Conservation (phyloP, 2,113 vertebrate genomes). For the Gnathonemus longibarbis region DNA sequence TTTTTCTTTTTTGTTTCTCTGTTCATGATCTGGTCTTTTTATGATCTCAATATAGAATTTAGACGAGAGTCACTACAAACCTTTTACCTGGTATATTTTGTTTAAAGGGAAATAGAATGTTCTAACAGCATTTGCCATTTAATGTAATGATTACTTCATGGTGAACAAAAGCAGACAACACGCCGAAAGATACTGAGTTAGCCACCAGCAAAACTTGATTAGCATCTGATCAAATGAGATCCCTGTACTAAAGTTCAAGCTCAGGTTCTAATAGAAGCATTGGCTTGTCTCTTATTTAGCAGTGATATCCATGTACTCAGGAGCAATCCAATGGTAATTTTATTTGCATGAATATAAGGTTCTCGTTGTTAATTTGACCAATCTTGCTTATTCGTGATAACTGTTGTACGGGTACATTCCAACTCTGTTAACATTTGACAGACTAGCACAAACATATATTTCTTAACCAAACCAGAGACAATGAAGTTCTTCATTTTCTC, state of each 20-base stretch:
- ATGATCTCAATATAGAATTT: neutral
- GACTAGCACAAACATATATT: conserved; percentile 31
- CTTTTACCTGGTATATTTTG: conserved; percentile 19
- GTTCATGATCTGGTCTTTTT: neutral
- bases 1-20: neutral
- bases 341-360: neutral
- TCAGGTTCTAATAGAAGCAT: neutral
- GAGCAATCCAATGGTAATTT: conserved; percentile 15
- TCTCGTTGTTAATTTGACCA: neutral
- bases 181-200: conserved; percentile 27
- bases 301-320: neutral
- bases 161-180: conserved; percentile 34
- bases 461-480: conserved; percentile 56
- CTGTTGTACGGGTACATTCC: neutral
- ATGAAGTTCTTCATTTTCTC: conserved; percentile 47
- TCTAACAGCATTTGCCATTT: conserved; percentile 23
- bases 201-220: conserved; percentile 26
- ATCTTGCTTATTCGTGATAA: neutral
- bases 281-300: neutral
- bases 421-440: neutral
- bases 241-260: conserved; percentile 14
- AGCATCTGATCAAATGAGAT: conserved; percentile 20
- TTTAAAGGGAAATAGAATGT: conserved; percentile 21
- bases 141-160: conserved; percentile 25
- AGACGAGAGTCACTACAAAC: neutral